phyloP scores from a whole-genome alignment of 1,140 invertebrate genomes.

The Papilio helenus region DNA sequence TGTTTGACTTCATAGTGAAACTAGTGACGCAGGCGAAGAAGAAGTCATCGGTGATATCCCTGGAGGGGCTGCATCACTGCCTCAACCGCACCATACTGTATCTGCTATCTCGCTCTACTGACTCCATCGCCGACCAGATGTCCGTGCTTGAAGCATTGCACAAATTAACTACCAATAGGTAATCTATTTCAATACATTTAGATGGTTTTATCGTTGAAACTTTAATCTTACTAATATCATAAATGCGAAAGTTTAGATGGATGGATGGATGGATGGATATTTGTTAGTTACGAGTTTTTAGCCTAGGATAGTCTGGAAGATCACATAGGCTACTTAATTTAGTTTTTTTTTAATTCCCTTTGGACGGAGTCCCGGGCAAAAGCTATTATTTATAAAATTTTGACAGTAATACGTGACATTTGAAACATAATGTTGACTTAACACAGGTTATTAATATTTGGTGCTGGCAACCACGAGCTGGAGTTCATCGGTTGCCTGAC shows the following conservation, averaged over 20 bases:
- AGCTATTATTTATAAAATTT: background rate
- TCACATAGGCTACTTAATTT: too few species aligned
- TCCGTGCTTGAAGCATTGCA: constrained; percentile 96
- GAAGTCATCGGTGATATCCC: constrained; percentile 87
- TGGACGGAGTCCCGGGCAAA: too few species aligned
- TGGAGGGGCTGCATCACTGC: constrained; percentile 95
- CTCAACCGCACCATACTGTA: constrained; percentile 97
- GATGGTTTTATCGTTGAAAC: background rate
- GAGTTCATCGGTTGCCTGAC: constrained; percentile 98
- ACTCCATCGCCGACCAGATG: constrained; percentile 95
- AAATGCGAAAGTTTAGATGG: too few species aligned
- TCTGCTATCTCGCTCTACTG: constrained; percentile 94
- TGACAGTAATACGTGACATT: background rate
- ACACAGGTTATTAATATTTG: constrained; percentile 92
- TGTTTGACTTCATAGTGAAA: constrained; percentile 97
- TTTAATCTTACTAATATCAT: too few species aligned
- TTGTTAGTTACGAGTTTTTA: too few species aligned
- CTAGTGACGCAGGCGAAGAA: constrained; percentile 94
- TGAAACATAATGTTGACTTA: constrained; percentile 36
- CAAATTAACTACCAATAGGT: constrained; percentile 92
- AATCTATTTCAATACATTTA: constrained; percentile 48
- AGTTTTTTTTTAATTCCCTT: too few species aligned
- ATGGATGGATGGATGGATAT: too few species aligned
- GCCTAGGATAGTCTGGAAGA: too few species aligned
- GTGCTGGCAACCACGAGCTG: constrained; percentile 96